Base-by-base conservation (phyloP, 2,888 invertebrate genomes). In the Formica aserva region DNA sequence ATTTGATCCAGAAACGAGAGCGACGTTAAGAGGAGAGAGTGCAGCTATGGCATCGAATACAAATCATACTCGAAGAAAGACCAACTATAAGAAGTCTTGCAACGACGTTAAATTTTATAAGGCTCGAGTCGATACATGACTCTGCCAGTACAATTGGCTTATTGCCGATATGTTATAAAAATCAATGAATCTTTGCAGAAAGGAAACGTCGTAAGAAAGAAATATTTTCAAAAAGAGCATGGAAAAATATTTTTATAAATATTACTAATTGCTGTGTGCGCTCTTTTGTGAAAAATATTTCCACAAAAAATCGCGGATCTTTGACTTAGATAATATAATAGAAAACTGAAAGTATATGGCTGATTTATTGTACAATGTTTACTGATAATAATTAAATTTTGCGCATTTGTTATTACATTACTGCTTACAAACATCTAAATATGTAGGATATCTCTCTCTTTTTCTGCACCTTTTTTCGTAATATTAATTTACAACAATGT, bases 1-100 rank as follows among this genome's bases (percentile, higher is more conserved):
- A 69, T 67, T 85, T 65, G 81, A 81, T 84, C 62, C 74, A 67
- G 81, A 82, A 82, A 82, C 48, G 65, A 76, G 76, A 38, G 45
- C 81, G 82, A 75, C 13, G 26, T 45, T 65, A 69, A 60, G 32
- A 32, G 26, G 45, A 52, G 5, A 52, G 29, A n/a, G 9, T 72
- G 72, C 52, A n/a, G 65, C 60, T 62, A 69, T 32, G 55, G 32
- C 38, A 41, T 13, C 76, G 77, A 85, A 83, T 85, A 72, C 83
- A 83, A 85, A 83, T 85, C 85, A 77, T 29, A 69, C 35, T 66
- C 63, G 69, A 75, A 60, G 82, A 26, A 71, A 48, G 65, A n/a
- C 60, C 26, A 55, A 63, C 65, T 66, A 82, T 71, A 82, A 76
- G 60, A 63, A 52, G n/a, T 22, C 48, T 63, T 35, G 18, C 41